phyloP scores from a whole-genome alignment of 2,113 vertebrate genomes.

The Polyodon spathula region DNA sequence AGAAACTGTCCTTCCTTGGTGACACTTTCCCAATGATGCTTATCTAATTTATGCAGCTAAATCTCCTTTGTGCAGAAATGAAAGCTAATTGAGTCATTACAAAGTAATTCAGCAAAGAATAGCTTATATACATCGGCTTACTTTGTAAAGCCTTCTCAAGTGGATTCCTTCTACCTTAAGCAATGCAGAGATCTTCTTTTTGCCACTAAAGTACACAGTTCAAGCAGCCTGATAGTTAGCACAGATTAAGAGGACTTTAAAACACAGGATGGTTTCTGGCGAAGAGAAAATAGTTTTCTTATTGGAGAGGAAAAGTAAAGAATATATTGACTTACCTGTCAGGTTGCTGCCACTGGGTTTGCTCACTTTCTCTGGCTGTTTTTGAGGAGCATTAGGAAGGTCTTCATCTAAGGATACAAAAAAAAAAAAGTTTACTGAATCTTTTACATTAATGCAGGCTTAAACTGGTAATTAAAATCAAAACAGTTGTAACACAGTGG shows the following conservation, averaged over 20 bases:
- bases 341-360: conserved; percentile 32
- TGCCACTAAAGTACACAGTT: conserved; percentile 1
- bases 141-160: conserved; percentile 95
- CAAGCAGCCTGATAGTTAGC: not conserved
- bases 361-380: conserved; percentile 26
- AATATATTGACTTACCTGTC: conserved; percentile 31
- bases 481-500: no score
- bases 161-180: conserved; percentile 43
- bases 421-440: not conserved
- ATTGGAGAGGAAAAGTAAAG: not conserved
- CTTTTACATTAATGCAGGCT: not conserved
- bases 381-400: conserved; percentile 21
- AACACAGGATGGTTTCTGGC: not conserved
- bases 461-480: no score
- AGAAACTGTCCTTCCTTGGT: conserved; percentile 94
- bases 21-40: conserved; percentile 98
- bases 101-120: conserved; percentile 77
- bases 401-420: conserved; percentile 37
- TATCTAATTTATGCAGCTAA: conserved; percentile 96
- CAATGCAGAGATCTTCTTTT: not conserved
- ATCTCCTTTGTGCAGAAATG: conserved; percentile 80
- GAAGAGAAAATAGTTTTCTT: not conserved
- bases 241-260: conserved; percentile 6
- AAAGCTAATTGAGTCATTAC: conserved; percentile 87
- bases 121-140: conserved; percentile 95